These are phyloP conservation scores for Melanchra persicariae DNA, from an alignment of 2,888 invertebrate genomes.

Conservation along the genomic window DNA sequence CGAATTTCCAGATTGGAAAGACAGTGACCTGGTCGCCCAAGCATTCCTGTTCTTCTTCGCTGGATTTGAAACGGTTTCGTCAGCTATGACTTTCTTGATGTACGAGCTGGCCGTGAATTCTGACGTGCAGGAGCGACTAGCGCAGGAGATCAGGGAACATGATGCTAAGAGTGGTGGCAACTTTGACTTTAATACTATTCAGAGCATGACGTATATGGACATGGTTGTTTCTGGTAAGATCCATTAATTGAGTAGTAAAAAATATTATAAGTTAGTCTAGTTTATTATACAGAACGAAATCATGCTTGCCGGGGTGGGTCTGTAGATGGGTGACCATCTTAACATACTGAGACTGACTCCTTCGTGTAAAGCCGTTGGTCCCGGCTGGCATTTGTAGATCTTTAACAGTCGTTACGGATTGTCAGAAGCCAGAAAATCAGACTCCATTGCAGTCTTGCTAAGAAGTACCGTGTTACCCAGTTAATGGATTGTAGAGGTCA, in stretches of 20 bases:
- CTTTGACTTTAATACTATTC: slow-evolving; percentile 84
- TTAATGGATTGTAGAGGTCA: no score
- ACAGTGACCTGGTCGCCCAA: slow-evolving; percentile 76
- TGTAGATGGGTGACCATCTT: no score
- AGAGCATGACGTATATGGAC: slow-evolving; percentile 82
- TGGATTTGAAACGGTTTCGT: slow-evolving; percentile 78
- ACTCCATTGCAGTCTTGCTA: no score
- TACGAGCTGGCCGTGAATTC: slow-evolving; percentile 78
- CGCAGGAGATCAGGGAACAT: slow-evolving; percentile 74
- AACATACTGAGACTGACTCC: no score
- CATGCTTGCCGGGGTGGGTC: no score
- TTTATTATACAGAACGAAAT: no score
- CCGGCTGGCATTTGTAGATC: no score
- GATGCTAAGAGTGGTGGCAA: slow-evolving; percentile 76
- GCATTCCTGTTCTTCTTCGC: slow-evolving; percentile 79
- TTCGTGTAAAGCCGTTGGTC: no score
- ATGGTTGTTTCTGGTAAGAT: slow-evolving; percentile 85
- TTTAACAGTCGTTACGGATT: no score
- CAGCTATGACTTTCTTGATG: slow-evolving; percentile 73
- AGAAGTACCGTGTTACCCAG: no score
- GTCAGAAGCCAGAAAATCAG: no score
- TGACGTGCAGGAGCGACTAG: slow-evolving; percentile 76
- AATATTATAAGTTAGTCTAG: no score
- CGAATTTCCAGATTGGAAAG: slow-evolving; percentile 67
- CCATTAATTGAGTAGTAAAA: background rate